Evolutionary conservation across 2,888 invertebrate species (phyloP), one percentile per base, ranked within the genome.

Genomic region (Abscondita cerata): DNA sequence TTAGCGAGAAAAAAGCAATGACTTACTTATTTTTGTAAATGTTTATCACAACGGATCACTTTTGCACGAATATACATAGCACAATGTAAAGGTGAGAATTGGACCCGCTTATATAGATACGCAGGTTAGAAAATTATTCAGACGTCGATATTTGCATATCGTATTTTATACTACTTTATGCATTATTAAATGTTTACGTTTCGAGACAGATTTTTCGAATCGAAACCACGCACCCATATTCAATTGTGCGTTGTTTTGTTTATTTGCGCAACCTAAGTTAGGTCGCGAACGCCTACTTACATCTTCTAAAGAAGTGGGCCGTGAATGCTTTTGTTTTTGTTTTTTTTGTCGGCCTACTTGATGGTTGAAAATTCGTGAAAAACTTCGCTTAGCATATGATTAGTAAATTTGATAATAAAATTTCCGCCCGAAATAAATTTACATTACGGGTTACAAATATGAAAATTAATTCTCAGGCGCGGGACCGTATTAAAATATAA

Each of bases 381-480:
- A n/a, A n/a, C n/a, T n/a, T n/a, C n/a, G n/a, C n/a, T n/a, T n/a
- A n/a, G n/a, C n/a, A n/a, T n/a, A n/a, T n/a, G n/a, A n/a, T n/a
- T n/a, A n/a, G n/a, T n/a, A n/a, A n/a, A n/a, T n/a, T n/a, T n/a
- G n/a, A n/a, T n/a, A 41, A 41, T 41, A 41, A 12, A 15, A 31
- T 48, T 48, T 6, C 19, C 47, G 50, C 34, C 46, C 20, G 15
- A 47, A 38, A n/a, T n/a, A n/a, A 56, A 64, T 60, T 59, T 50
- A 58, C 61, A 57, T 64, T 57, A 52, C 52, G 55, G 51, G 38
- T 56, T 64, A 56, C 58, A 65, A 62, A 62, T 65, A 62, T 62
- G 59, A 59, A 65, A 65, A 62, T 66, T 46, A 63, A 66, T 66
- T 59, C 63, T 33, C 40, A 59, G 60, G 52, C 63, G 57, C 57